Evolutionary conservation across 2,797 vertebrate species (phyloP).

Genomic region (Chaetodon trifasciatus): DNA sequence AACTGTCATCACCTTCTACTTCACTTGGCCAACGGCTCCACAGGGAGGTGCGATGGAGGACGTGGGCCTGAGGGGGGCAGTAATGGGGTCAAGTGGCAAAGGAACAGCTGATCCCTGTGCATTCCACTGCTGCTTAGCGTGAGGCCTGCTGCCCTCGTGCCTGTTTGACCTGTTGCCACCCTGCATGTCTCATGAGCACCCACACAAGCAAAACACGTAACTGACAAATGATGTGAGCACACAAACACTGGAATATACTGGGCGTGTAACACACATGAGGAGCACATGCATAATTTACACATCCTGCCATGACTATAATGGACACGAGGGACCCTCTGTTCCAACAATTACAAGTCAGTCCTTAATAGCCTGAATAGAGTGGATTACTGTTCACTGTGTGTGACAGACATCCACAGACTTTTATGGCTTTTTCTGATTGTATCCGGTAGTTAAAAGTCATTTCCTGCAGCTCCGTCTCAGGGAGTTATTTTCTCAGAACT

Average conservation of each 20-base stretch:
- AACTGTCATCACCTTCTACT: neutral
- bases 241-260: neutral
- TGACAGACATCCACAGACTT: neutral
- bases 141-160: conserved; percentile 54
- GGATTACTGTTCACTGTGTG: neutral
- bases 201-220: neutral
- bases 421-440: neutral
- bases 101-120: conserved; percentile 73
- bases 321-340: conserved; percentile 12
- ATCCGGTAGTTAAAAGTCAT: neutral
- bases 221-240: neutral
- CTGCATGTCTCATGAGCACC: conserved; percentile 10
- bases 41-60: conserved; percentile 40
- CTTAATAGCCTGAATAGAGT: neutral
- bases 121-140: conserved; percentile 78
- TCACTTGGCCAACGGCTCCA: neutral
- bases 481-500: neutral
- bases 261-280: conserved; percentile 8
- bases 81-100: conserved; percentile 54
- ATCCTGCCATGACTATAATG: conserved; percentile 50
- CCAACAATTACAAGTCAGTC: conserved; percentile 18
- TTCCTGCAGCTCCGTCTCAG: neutral
- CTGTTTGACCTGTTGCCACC: conserved; percentile 24
- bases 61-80: conserved; percentile 31
- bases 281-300: conserved; percentile 63